Percentiles rank a stretch among this genome's conserved stretches.
Evolutionary conservation across 2,113 vertebrate species (phyloP).

Genomic region (Prionailurus bengalensis): DNA sequence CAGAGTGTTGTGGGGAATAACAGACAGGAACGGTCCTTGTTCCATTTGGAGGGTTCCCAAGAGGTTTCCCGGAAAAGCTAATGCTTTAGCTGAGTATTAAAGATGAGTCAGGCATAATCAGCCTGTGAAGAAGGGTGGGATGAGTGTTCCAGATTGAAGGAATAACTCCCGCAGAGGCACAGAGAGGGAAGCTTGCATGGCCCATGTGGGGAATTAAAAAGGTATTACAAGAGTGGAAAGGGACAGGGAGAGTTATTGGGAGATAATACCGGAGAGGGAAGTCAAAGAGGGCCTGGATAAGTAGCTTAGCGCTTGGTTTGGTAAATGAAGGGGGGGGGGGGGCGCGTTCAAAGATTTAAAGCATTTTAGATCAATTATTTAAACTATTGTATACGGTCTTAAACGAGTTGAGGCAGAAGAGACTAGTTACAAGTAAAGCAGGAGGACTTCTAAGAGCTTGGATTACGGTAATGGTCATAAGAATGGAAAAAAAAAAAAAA

Average conservation of each 20-base stretch:
- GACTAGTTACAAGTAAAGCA: neutral
- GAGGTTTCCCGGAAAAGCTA: slow-evolving; percentile 70
- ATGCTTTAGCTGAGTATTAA: slow-evolving; percentile 59
- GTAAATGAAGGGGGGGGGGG: neutral
- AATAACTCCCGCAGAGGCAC: neutral
- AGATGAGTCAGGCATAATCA: slow-evolving; percentile 76
- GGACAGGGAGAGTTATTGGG: neutral
- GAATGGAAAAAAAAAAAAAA: neutral
- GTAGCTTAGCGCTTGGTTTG: neutral
- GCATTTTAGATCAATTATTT: neutral
- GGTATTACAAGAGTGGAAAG: neutral
- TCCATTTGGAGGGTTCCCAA: slow-evolving; percentile 49
- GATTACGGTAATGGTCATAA: neutral
- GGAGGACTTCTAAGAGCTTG: neutral
- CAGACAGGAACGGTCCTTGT: neutral
- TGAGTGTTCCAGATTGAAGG: slow-evolving; percentile 49
- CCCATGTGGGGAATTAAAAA: slow-evolving; percentile 12
- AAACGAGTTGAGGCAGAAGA: neutral
- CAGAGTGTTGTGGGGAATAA: neutral
- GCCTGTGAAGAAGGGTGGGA: slow-evolving; percentile 39
- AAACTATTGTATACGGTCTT: neutral
- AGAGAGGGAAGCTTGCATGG: neutral
- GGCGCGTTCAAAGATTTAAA: neutral
- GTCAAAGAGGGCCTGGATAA: neutral
- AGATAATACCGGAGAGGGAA: neutral